A percentile compares a stretch with the other conserved stretches of the same genome.
These are phyloP conservation scores for Crotalus tigris DNA, from an alignment of 2,113 vertebrate genomes.

Conservation along the genomic window DNA sequence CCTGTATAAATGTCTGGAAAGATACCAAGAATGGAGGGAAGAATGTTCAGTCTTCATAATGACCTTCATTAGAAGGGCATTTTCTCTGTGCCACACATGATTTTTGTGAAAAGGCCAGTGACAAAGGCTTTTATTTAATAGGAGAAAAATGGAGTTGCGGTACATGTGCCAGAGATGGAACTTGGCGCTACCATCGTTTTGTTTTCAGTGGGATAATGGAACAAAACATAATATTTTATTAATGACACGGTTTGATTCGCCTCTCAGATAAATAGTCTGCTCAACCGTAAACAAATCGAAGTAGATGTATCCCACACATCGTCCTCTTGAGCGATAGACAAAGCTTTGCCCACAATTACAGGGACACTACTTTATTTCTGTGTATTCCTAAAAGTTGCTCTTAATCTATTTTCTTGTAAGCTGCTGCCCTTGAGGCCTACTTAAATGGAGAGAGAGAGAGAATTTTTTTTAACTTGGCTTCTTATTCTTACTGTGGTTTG, in stretches of 20 bases:
- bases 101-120: neutral
- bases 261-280: slow-evolving; percentile 40
- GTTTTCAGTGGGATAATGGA: slow-evolving; percentile 44
- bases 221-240: slow-evolving; percentile 54
- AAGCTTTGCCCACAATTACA: slow-evolving; percentile 20
- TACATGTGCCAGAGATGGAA: slow-evolving; percentile 21
- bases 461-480: neutral
- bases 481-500: slow-evolving; percentile 36
- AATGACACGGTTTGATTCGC: slow-evolving; percentile 44
- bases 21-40: neutral
- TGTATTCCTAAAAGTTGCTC: slow-evolving; percentile 24
- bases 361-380: slow-evolving; percentile 5
- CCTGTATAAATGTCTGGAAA: neutral
- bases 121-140: neutral
- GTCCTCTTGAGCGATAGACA: slow-evolving; percentile 46
- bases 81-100: neutral
- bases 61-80: neutral
- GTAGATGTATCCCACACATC: slow-evolving; percentile 57
- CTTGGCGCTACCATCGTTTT: slow-evolving; percentile 25
- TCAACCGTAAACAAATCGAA: slow-evolving; percentile 49
- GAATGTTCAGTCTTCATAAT: neutral
- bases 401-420: slow-evolving; percentile 30
- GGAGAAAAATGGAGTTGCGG: rapidly evolving
- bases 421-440: slow-evolving; percentile 19
- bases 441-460: slow-evolving; percentile 11